These are phyloP conservation scores for Clivina fossor DNA, from an alignment of 2,888 invertebrate species.

Conservation along the genomic window DNA sequence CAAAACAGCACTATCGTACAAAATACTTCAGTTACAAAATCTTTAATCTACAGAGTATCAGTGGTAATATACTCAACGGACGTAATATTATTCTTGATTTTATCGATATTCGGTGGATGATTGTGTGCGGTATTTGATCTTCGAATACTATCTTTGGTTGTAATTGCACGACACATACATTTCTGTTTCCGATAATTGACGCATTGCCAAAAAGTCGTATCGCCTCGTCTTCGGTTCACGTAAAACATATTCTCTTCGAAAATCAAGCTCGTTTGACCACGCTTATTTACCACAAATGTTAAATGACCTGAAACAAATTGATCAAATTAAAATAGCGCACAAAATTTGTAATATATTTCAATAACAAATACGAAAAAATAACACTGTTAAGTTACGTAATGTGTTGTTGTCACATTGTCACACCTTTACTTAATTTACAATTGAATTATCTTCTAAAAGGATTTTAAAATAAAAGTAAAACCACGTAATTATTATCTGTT, in stretches of 20 bases:
- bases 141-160: constrained; percentile 35
- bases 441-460: too few relatives aligned
- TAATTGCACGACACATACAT: constrained; percentile 40
- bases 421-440: too few relatives aligned
- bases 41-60: background rate
- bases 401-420: too few relatives aligned
- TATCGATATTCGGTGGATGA: constrained; percentile 39
- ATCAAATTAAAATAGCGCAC: background rate
- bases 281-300: constrained; percentile 40
- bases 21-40: too few relatives aligned
- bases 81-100: constrained; percentile 30
- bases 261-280: constrained; percentile 38
- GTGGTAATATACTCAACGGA: constrained; percentile 15
- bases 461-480: background rate
- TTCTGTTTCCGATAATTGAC: constrained; percentile 39
- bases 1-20: too few relatives aligned
- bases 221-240: constrained; percentile 39
- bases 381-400: background rate
- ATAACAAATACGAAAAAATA: background rate
- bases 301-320: constrained; percentile 36
- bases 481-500: background rate
- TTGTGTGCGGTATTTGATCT: constrained; percentile 36
- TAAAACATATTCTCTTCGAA: constrained; percentile 41
- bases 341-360: background rate
- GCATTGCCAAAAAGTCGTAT: constrained; percentile 42